A percentile compares a stretch with the other conserved stretches of the same genome.
phyloP scores from a whole-genome alignment of 2,888 invertebrate species.

The Tetragnatha montana region DNA sequence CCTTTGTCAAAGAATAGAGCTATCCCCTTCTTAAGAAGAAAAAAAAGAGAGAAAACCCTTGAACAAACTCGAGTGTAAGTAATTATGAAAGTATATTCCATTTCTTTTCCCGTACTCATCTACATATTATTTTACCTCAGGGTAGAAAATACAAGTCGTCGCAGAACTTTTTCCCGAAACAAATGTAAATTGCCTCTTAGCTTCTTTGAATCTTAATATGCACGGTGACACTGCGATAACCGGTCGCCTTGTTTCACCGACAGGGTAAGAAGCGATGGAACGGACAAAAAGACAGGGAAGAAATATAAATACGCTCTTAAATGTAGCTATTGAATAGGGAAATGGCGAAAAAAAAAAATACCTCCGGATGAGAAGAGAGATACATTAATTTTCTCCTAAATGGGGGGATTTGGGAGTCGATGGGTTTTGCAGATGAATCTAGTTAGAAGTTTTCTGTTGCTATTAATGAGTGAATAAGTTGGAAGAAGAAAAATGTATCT shows the following conservation, averaged over 20 bases:
- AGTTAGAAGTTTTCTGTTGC: slow-evolving; percentile 36
- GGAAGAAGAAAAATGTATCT: not conserved
- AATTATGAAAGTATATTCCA: slow-evolving; percentile 58
- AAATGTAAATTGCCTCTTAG: slow-evolving; percentile 17
- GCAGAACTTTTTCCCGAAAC: slow-evolving; percentile 1
- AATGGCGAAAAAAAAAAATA: not conserved
- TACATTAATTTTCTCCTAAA: slow-evolving; percentile 30
- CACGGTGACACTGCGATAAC: not conserved
- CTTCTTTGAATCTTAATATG: slow-evolving; percentile 42
- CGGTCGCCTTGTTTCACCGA: slow-evolving; percentile 1
- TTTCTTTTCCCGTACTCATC: slow-evolving; percentile 33
- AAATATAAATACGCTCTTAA: slow-evolving; percentile 5
- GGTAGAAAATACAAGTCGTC: slow-evolving; percentile 13
- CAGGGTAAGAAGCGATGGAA: slow-evolving; percentile 8
- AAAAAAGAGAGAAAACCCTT: slow-evolving; percentile 19
- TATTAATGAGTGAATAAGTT: slow-evolving; percentile 61
- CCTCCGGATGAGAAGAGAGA: slow-evolving; percentile 1
- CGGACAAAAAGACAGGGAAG: slow-evolving; percentile 2
- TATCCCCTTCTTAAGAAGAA: not conserved
- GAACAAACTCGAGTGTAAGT: slow-evolving; percentile 47
- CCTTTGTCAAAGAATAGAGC: slow-evolving; percentile 29
- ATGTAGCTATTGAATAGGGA: not conserved
- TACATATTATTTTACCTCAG: slow-evolving; percentile 39
- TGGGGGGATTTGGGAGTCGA: not conserved
- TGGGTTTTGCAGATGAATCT: slow-evolving; percentile 5